These are phyloP conservation scores for Hedychridium roseum DNA, from an alignment of 2,888 invertebrate genomes.

Conservation along the genomic window DNA sequence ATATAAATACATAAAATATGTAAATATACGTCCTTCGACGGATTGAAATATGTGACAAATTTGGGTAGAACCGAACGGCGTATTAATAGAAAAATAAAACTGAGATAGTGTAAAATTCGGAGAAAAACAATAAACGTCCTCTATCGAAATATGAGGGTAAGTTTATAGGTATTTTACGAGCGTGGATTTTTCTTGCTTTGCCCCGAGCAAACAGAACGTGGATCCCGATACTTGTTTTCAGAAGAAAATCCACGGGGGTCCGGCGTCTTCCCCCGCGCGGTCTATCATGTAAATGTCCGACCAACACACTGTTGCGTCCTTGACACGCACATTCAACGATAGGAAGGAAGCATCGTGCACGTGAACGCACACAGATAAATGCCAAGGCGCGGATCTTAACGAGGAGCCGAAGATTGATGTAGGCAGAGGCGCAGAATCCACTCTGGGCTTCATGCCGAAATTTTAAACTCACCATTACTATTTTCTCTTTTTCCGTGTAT, in stretches of 20 bases:
- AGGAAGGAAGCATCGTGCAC: conserved; percentile 18
- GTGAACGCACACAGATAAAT: conserved; percentile 34
- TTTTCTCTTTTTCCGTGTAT: conserved; percentile 17
- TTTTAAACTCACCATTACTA: conserved; percentile 33
- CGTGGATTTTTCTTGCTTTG: conserved; percentile 19
- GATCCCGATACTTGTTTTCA: conserved; percentile 35
- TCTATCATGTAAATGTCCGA: conserved; percentile 51
- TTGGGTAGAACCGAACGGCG: too few relatives aligned
- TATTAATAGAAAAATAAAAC: too few relatives aligned
- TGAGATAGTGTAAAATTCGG: too few relatives aligned
- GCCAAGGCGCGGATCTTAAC: conserved; percentile 58
- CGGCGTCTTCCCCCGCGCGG: conserved; percentile 21
- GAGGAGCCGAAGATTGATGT: conserved; percentile 61
- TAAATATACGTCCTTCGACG: too few relatives aligned
- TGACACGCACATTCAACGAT: conserved; percentile 33
- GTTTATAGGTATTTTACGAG: conserved; percentile 3
- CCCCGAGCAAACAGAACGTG: conserved; percentile 25
- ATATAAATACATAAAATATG: too few relatives aligned
- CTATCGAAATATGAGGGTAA: too few relatives aligned
- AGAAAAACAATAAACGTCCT: too few relatives aligned
- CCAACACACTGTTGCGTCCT: conserved; percentile 30
- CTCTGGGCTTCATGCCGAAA: conserved; percentile 30
- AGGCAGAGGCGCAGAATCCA: conserved; percentile 45
- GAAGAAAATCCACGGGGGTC: conserved; percentile 54
- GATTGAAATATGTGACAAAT: conserved; percentile 18